Evolutionary conservation across 2,888 invertebrate species (phyloP), one percentile per base, ranked within the genome.

Genomic region (Pristionchus arcanus): DNA sequence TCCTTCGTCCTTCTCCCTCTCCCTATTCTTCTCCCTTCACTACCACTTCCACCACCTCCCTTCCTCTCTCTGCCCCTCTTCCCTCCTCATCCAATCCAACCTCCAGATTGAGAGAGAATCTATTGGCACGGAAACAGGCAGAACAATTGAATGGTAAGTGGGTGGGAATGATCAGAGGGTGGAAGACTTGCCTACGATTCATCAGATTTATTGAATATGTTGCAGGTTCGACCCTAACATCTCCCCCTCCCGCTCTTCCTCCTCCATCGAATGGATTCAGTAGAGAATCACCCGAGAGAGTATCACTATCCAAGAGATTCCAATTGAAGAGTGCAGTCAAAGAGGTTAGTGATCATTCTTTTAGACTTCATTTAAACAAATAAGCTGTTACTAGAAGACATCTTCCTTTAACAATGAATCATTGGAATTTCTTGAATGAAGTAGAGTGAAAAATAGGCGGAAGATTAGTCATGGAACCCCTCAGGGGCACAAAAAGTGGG

Each of bases 261-360:
- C 88, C 55, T 77, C 88, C 37, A 5, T 34, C 71, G 25, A 59
- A 63, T 77, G 31, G 28, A 49, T 88, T 74, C 74, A 74, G 25
- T 55, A 34, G 88, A 31, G 74, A 88, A 21, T 55, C 74, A 13
- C 71, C 88, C 19, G 88, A 88, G 53, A 71, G 88, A 77, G 31
- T 88, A n/a, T 74, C 74, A 15, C 74, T 88, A 49, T 74, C 74
- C 0, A 88, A 88, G 74, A 88, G 88, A 74, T 74, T 88, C 53
- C 88, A 88, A 53, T 25, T 87, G 66, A 87, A 68, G 53, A 31
- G 37, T 68, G 31, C 71, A 15, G 34, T 71, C 34, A 71, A 71
- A 31, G 71, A 71, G 71, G 71, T 71, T 2, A 34, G 71, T 1
- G 15, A 55, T 11, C n/a, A 63, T 13, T 11, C 42, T n/a, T 63